Conservation (phyloP, 2,888 invertebrate species). For the Chelonus formosanus region DNA sequence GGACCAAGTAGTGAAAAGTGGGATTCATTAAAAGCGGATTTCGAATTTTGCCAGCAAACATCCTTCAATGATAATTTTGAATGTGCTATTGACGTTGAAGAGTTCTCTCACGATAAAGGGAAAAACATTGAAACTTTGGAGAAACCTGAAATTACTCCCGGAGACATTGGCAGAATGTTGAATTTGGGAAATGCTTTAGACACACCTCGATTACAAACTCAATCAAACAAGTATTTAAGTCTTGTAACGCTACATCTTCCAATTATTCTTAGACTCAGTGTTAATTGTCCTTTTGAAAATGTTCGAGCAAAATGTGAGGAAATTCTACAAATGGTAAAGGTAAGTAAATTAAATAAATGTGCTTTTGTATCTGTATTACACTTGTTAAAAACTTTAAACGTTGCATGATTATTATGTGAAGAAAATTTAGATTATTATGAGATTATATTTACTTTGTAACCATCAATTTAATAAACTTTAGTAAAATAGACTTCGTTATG, state of each 20-base stretch:
- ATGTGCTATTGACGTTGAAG: background rate
- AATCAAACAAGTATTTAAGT: slow-evolving; percentile 67
- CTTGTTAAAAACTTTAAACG: too few species aligned
- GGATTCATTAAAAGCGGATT: background rate
- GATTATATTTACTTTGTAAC: too few species aligned
- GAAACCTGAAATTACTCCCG: slow-evolving; percentile 62
- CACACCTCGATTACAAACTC: slow-evolving; percentile 59
- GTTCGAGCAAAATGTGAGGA: slow-evolving; percentile 70
- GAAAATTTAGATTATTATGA: too few species aligned
- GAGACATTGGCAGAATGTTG: slow-evolving; percentile 64
- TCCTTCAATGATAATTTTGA: background rate
- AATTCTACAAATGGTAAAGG: slow-evolving; percentile 70
- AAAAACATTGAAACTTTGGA: slow-evolving; percentile 60
- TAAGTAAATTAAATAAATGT: slow-evolving; percentile 52
- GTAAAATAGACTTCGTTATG: too few species aligned
- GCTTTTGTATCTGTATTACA: too few species aligned
- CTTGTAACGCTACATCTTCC: slow-evolving; percentile 69
- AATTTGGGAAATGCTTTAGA: slow-evolving; percentile 62
- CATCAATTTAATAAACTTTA: too few species aligned
- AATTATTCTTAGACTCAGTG: slow-evolving; percentile 69
- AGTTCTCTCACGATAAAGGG: slow-evolving; percentile 56
- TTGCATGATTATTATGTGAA: too few species aligned
- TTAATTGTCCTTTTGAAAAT: slow-evolving; percentile 71
- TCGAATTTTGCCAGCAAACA: background rate
- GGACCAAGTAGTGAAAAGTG: slow-evolving; percentile 8